Percentiles rank a stretch among this genome's conserved stretches.
Conservation (phyloP, 2,113 vertebrate species). For the Motacilla tschutschensis region DNA sequence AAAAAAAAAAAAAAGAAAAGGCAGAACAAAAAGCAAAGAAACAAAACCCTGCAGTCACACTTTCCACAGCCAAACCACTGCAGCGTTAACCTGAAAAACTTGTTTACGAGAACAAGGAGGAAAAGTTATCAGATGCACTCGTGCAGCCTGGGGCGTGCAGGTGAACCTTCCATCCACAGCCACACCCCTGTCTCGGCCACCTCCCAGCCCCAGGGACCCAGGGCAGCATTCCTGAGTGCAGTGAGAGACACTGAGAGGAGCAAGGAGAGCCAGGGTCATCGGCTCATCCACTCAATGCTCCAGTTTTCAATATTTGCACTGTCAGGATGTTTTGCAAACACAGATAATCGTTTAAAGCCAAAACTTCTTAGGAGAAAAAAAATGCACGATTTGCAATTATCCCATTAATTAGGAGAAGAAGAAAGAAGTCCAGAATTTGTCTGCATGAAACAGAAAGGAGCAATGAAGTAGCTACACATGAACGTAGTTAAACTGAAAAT, state of each 20-base stretch:
- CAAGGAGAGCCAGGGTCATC: not conserved
- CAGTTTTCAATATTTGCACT: not conserved
- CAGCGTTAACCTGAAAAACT: slow-evolving; percentile 15
- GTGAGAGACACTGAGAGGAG: accelerated
- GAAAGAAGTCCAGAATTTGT: not conserved
- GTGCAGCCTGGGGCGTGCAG: not conserved
- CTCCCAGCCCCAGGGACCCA: accelerated
- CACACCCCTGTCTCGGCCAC: accelerated
- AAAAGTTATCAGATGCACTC: not conserved
- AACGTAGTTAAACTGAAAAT: not conserved
- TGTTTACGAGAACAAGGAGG: not conserved
- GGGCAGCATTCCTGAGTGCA: not conserved
- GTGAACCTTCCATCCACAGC: not conserved
- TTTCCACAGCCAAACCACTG: not conserved
- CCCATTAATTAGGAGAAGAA: not conserved
- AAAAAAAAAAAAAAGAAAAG: not conserved
- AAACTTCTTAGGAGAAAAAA: not conserved
- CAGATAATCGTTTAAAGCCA: not conserved
- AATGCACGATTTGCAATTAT: not conserved
- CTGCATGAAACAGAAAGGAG: not conserved
- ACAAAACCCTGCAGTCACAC: not conserved
- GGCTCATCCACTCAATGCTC: not conserved
- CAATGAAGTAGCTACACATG: not conserved
- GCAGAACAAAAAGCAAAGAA: not conserved
- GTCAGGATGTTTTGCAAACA: slow-evolving; percentile 4